These are phyloP conservation scores for Drosophila testacea DNA, from an alignment of 2,888 invertebrate species.

Conservation along the genomic window DNA sequence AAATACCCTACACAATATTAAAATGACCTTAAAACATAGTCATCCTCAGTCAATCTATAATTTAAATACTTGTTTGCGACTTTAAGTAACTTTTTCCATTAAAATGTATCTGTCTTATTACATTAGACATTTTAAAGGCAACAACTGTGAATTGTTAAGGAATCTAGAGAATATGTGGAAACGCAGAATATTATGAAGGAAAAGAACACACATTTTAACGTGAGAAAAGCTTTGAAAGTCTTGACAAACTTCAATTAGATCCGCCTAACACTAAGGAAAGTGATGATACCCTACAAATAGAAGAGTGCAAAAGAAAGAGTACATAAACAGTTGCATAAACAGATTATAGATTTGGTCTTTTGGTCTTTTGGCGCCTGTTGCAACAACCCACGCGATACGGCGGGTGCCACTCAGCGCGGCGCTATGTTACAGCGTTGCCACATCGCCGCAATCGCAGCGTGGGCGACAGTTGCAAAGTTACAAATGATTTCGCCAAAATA, in stretches of 20 bases:
- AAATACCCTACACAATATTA: slow-evolving; percentile 19
- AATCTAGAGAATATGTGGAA: too few relatives aligned
- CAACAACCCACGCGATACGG: slow-evolving; percentile 60
- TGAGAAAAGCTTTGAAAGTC: too few relatives aligned
- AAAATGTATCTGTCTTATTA: too few relatives aligned
- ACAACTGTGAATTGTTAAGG: too few relatives aligned
- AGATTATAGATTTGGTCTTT: slow-evolving; percentile 65
- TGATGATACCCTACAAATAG: background rate
- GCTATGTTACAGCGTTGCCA: slow-evolving; percentile 64
- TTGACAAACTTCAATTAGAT: background rate
- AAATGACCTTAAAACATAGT: background rate
- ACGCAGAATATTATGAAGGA: too few relatives aligned
- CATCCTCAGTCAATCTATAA: too few relatives aligned
- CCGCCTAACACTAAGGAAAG: background rate
- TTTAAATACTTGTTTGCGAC: too few relatives aligned
- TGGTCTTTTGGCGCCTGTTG: slow-evolving; percentile 55
- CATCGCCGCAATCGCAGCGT: slow-evolving; percentile 65
- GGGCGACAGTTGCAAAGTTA: slow-evolving; percentile 66
- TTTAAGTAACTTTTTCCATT: too few relatives aligned
- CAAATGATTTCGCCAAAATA: slow-evolving; percentile 80
- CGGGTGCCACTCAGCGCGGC: slow-evolving; percentile 44
- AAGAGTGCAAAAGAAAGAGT: slow-evolving; percentile 37
- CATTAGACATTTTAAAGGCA: too few relatives aligned
- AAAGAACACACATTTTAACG: too few relatives aligned
- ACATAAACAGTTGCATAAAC: slow-evolving; percentile 74